Percentiles rank a stretch among this genome's conserved stretches.
Evolutionary conservation across 2,888 invertebrate genomes (phyloP).

Genomic region (Amphimallon solstitiale): DNA sequence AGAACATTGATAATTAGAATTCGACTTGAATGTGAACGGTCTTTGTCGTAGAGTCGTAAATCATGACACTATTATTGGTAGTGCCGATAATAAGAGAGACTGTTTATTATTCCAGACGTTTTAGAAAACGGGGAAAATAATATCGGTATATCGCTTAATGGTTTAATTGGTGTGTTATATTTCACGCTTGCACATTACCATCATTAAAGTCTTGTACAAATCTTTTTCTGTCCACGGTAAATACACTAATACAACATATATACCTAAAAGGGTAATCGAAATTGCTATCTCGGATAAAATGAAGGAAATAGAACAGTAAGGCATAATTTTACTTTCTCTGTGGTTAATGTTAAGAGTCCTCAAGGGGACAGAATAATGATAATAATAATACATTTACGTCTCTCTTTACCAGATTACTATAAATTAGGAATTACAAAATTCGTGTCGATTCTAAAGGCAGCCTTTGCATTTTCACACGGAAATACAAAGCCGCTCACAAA

Average conservation of each 20-base stretch:
- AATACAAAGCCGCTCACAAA: neutral
- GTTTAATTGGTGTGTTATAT: conserved; percentile 38
- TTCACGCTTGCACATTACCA: conserved; percentile 34
- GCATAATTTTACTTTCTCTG: conserved; percentile 40
- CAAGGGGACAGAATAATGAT: conserved; percentile 31
- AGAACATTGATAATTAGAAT: conserved; percentile 24
- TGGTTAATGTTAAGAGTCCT: conserved; percentile 31
- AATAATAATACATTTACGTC: conserved; percentile 20
- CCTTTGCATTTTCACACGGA: conserved; percentile 18
- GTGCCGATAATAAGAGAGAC: conserved; percentile 24
- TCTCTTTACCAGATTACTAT: conserved; percentile 13
- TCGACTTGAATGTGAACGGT: conserved; percentile 12
- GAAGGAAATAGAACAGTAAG: conserved; percentile 31
- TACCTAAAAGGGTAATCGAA: conserved; percentile 45
- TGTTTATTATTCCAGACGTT: conserved; percentile 26
- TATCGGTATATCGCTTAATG: conserved; percentile 28
- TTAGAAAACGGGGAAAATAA: conserved; percentile 21
- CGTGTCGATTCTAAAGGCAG: conserved; percentile 9
- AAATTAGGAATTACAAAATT: conserved; percentile 31
- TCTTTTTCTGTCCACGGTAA: neutral
- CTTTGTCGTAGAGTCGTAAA: neutral
- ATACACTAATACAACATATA: neutral
- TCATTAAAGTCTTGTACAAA: conserved; percentile 18
- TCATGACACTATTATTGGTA: conserved; percentile 24
- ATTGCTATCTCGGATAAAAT: conserved; percentile 40